Conservation (phyloP, 2,888 invertebrate species). For the Halictus quadricinctus region DNA sequence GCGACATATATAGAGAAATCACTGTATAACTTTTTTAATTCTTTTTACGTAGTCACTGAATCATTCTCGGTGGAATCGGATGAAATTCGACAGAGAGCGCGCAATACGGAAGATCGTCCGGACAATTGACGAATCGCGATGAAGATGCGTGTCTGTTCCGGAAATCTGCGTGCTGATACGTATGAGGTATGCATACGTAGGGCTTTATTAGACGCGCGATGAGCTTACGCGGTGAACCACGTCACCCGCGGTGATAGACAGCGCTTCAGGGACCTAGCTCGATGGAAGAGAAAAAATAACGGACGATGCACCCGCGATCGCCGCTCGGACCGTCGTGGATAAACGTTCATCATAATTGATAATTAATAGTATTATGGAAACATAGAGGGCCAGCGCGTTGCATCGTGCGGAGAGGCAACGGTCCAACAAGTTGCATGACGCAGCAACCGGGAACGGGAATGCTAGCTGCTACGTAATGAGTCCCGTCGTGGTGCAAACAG, state of each 20-base stretch:
- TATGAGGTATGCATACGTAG: conserved; percentile 9
- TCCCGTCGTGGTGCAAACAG: neutral
- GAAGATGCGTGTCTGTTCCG: neutral
- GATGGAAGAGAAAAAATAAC: conserved; percentile 49
- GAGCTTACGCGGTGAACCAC: conserved; percentile 54
- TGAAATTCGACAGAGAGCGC: neutral
- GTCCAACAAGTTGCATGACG: conserved; percentile 42
- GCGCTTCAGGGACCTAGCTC: conserved; percentile 54
- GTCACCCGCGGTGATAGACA: conserved; percentile 60
- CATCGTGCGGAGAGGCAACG: conserved; percentile 16
- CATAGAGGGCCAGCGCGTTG: conserved; percentile 9
- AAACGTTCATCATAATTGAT: conserved; percentile 54
- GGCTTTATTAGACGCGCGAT: conserved; percentile 33
- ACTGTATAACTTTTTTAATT: too few species aligned
- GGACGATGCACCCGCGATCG: conserved; percentile 26
- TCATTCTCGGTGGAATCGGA: neutral
- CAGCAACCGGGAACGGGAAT: conserved; percentile 26
- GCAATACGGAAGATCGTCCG: neutral
- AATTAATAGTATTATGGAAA: conserved; percentile 49
- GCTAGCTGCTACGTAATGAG: conserved; percentile 7
- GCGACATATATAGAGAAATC: too few species aligned
- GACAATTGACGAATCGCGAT: neutral
- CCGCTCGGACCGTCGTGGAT: conserved; percentile 16
- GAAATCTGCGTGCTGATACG: neutral
- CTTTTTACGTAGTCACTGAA: too few species aligned